These are phyloP conservation scores for Temnothorax longispinosus DNA, from an alignment of 1,140 invertebrate species.

Conservation along the genomic window DNA sequence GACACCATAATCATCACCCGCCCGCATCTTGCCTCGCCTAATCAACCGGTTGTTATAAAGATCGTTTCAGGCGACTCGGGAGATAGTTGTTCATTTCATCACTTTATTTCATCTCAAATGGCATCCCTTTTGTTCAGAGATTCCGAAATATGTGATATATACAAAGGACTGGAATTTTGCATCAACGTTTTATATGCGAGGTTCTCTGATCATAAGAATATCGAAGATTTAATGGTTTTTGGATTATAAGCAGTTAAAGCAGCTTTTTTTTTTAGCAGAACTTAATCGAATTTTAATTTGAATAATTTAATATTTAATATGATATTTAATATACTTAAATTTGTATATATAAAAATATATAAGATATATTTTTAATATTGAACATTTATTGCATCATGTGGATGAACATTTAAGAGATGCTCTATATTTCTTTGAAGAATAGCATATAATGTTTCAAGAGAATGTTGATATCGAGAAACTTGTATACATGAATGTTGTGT, in stretches of 20 bases:
- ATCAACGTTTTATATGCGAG: not conserved
- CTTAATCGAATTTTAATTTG: not conserved
- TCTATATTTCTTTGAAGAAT: not conserved
- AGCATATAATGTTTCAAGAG: not conserved
- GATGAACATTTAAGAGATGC: not conserved
- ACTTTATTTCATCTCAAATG: not conserved
- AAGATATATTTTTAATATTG: not conserved
- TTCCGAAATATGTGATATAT: not conserved
- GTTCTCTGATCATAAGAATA: not conserved
- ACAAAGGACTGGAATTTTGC: not conserved
- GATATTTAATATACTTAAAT: not conserved
- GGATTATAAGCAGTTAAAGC: not conserved
- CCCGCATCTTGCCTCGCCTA: slow-evolving; percentile 32
- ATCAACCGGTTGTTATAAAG: slow-evolving; percentile 37
- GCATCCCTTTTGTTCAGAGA: not conserved
- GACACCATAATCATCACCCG: not conserved
- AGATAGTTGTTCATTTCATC: slow-evolving; percentile 26
- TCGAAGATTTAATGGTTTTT: not conserved
- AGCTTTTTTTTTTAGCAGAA: not conserved
- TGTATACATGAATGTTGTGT: not conserved
- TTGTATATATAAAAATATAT: not conserved
- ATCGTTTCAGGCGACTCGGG: not conserved
- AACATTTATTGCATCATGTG: not conserved
- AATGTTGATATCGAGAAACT: not conserved
- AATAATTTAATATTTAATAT: not conserved